These are phyloP conservation scores for Cydia splendana DNA, from an alignment of 1,140 invertebrate genomes.

Conservation along the genomic window DNA sequence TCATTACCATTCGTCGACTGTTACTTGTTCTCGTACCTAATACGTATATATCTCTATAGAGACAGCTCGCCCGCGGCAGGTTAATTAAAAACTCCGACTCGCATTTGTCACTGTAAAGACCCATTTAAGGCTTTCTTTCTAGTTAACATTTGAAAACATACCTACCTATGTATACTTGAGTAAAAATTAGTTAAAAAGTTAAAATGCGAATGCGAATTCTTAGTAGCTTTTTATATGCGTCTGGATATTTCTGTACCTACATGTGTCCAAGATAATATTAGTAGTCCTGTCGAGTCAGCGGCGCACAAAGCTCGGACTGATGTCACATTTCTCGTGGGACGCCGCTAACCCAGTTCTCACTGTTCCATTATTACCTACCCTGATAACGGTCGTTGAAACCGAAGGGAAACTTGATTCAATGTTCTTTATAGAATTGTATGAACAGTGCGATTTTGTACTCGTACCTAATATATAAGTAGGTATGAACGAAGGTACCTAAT, in stretches of 20 bases:
- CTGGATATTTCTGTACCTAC: no score
- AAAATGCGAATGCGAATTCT: no score
- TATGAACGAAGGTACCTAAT: no score
- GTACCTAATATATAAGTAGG: no score
- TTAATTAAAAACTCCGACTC: conserved; percentile 22
- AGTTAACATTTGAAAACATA: not conserved
- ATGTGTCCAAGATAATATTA: not conserved
- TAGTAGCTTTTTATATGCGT: no score
- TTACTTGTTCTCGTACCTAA: not conserved
- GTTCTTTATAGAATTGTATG: not conserved
- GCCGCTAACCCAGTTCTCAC: conserved; percentile 3
- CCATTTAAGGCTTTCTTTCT: conserved; percentile 3
- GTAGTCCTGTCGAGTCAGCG: not conserved
- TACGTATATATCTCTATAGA: no score
- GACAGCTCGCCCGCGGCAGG: not conserved
- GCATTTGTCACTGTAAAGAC: conserved; percentile 23
- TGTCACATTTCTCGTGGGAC: not conserved
- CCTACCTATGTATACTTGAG: no score
- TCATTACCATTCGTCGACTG: conserved; percentile 5
- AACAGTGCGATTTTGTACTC: not conserved
- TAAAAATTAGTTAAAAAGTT: no score
- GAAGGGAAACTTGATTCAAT: not conserved
- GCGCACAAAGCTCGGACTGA: not conserved
- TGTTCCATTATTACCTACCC: conserved; percentile 14
- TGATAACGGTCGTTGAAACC: not conserved